These are phyloP conservation scores for Drosophila triauraria DNA, from an alignment of 1,140 invertebrate species.

Conservation along the genomic window DNA sequence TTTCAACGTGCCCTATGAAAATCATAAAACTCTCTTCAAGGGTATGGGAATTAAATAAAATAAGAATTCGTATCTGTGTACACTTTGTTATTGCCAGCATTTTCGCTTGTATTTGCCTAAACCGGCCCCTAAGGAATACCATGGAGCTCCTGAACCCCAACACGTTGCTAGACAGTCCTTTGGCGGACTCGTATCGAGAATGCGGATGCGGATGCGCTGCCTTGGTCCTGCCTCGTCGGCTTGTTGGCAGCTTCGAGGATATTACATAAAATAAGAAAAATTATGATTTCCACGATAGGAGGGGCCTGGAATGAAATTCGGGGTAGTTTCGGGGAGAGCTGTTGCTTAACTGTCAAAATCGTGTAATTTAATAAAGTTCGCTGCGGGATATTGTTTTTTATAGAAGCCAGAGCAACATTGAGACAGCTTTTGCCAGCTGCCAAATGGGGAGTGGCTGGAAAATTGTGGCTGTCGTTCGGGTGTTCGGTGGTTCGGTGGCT, in stretches of 20 bases:
- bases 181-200: conserved; percentile 6
- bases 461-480: conserved; percentile 24
- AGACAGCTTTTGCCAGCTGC: conserved; percentile 64
- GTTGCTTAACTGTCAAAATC: conserved; percentile 84
- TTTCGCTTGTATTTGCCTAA: conserved; percentile 70
- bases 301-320: background rate
- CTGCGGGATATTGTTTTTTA: conserved; percentile 81
- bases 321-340: conserved; percentile 8
- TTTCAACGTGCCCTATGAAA: background rate
- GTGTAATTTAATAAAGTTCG: conserved; percentile 85
- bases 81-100: conserved; percentile 58
- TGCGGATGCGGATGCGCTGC: conserved; percentile 1
- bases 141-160: conserved; percentile 20
- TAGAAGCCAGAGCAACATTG: conserved; percentile 52
- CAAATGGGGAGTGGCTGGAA: conserved; percentile 49
- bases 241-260: conserved; percentile 65
- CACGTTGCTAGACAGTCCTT: conserved; percentile 70
- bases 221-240: conserved; percentile 17
- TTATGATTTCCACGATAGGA: conserved; percentile 67
- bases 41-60: conserved; percentile 52
- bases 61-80: conserved; percentile 41
- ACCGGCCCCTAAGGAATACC: conserved; percentile 75
- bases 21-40: conserved; percentile 18
- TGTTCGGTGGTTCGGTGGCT: too few species aligned
- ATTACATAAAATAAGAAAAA: conserved; percentile 82